These are phyloP conservation scores for Lithophane ornitopus DNA, from an alignment of 2,888 invertebrate genomes.

Conservation along the genomic window DNA sequence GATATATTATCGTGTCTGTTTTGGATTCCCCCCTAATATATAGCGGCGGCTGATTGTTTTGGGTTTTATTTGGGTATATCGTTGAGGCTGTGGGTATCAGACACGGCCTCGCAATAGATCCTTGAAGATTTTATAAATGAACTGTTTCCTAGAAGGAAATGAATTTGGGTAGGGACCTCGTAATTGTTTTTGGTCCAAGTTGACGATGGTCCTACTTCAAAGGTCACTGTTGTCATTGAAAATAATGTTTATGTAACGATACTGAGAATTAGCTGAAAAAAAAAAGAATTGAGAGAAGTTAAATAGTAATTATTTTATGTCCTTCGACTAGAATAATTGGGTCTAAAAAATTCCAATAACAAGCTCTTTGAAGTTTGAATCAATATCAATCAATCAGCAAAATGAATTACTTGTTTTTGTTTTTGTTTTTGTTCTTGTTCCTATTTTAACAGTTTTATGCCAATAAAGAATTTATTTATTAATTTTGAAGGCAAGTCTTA, in stretches of 20 bases:
- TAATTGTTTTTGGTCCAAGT: conserved; percentile 5
- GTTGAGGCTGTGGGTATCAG: conserved; percentile 13
- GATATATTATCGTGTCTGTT: conserved; percentile 67
- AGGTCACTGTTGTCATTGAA: neutral
- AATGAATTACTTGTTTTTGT: neutral
- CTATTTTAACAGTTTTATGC: neutral
- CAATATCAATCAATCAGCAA: neutral
- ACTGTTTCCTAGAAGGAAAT: conserved; percentile 26
- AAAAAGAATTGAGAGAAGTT: neutral
- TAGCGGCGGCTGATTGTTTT: conserved; percentile 63
- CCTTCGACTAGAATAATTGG: neutral
- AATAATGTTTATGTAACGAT: neutral
- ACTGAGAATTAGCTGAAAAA: neutral
- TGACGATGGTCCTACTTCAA: neutral
- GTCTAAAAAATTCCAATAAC: neutral
- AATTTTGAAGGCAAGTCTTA: neutral
- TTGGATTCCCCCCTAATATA: conserved; percentile 62
- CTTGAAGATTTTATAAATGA: conserved; percentile 54
- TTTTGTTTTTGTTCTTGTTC: neutral
- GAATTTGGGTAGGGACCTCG: conserved; percentile 1
- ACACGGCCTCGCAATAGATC: conserved; percentile 42
- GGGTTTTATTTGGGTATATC: conserved; percentile 58
- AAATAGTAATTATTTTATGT: neutral
- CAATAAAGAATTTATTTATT: too few species aligned
- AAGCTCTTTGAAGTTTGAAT: conserved; percentile 7